Base-by-base conservation (phyloP, 1,140 invertebrate species). In the Acromyrmex heyeri region DNA sequence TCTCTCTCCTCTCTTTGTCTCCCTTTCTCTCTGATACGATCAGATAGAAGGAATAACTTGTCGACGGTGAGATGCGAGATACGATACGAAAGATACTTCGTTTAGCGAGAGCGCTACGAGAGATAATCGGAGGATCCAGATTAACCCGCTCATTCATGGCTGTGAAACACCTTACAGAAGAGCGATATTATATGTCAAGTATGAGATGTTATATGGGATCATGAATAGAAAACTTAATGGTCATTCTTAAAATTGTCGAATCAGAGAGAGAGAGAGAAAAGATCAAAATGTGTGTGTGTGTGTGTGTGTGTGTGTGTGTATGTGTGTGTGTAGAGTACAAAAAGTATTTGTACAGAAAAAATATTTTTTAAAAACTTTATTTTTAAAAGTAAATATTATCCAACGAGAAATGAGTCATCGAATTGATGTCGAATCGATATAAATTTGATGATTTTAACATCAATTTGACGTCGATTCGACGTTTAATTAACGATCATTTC, bases 1-100 rank as follows among this genome's bases (percentile, higher is more conserved):
- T 34, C 10, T 18, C 55, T 14, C 16, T 53, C n/a, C 27, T 53
- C 30, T 34, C 30, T 30, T 77, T 34, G 27, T 34, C 10, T 18
- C 55, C 10, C 16, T 53, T 16, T 34, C 12, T 55, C 16, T 67
- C 27, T 24, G 24, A 24, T 24, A 0, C 16, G 55, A 57, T 55
- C 75, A 72, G 27, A 79, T 18, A 24, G 44, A 18, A 62, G 55
- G 44, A 82, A 10, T 53, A 86, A 86, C 85, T 86, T 82, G 77
- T 86, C 77, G 65, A 62, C 38, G n/a, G 4, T 62, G 44, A 59
- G 50, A 53, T 64, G 30, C 4, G 21, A 59, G 65, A 24, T 59
- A 16, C 4, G 55, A 73, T 48, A 21, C n/a, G 50, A 57, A 50
- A 70, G 34, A 61, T 16, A 24, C 38, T 2, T 64, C 73, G 34